A percentile compares a stretch with the other conserved stretches of the same genome.
These are phyloP conservation scores for Eufriesea mexicana DNA, from an alignment of 1,140 invertebrate genomes.

Conservation along the genomic window DNA sequence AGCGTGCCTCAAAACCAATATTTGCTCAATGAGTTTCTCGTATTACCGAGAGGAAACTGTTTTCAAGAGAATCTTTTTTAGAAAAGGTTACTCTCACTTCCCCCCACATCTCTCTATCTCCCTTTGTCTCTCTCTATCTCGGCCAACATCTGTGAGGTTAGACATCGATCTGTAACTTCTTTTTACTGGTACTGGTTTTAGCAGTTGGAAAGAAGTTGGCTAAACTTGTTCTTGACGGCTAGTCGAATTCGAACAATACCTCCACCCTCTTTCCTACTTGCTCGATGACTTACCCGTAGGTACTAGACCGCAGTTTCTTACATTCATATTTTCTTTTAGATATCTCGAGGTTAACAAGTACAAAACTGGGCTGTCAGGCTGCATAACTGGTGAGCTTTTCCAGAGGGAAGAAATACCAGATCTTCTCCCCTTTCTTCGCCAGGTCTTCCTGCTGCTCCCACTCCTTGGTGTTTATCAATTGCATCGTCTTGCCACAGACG, in stretches of 20 bases:
- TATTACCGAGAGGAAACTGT: not conserved
- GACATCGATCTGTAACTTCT: not conserved
- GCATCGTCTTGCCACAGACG: conserved; percentile 44
- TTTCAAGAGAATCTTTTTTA: not conserved
- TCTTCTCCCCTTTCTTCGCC: not conserved
- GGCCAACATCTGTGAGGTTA: not conserved
- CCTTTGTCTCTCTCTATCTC: not conserved
- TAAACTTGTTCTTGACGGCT: not conserved
- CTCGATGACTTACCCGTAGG: not conserved
- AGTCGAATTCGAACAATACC: not conserved
- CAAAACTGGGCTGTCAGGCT: not conserved
- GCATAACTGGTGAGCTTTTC: not conserved
- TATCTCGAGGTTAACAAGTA: not conserved
- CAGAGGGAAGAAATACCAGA: not conserved
- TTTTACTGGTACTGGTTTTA: not conserved
- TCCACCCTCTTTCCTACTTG: not conserved
- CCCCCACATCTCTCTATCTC: not conserved
- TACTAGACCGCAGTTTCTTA: not conserved
- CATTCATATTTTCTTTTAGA: not conserved
- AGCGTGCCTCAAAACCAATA: not conserved
- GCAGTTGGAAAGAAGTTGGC: not conserved
- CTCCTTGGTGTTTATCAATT: conserved; percentile 39
- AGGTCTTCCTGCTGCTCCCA: not conserved
- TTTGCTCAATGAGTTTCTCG: conserved; percentile 4
- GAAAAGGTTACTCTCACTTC: not conserved